Evolutionary conservation across 2,888 invertebrate species (phyloP).

Genomic region (Desoria tigrina): DNA sequence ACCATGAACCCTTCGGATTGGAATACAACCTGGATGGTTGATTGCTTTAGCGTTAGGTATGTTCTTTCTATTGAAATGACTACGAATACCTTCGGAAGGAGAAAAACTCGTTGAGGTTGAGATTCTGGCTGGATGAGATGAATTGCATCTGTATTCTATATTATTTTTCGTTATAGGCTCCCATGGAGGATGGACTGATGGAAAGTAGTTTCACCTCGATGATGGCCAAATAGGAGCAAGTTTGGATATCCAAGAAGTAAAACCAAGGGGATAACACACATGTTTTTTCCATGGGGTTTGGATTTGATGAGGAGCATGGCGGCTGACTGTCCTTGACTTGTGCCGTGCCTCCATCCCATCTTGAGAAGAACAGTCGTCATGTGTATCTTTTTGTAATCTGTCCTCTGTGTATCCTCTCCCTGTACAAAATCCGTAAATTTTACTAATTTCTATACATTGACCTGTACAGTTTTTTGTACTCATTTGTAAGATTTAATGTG

Average conservation of each 20-base stretch:
- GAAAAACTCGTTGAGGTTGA: not conserved
- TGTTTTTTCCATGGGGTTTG: constrained; percentile 8
- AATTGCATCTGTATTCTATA: not conserved
- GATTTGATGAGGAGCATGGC: constrained; percentile 40
- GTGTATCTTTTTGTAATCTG: constrained; percentile 8
- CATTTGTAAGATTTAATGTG: not conserved
- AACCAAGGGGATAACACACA: constrained; percentile 7
- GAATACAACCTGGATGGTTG: constrained; percentile 3
- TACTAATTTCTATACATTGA: constrained; percentile 10
- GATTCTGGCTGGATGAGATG: not conserved
- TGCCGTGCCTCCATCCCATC: constrained; percentile 45
- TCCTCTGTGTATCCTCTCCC: constrained; percentile 10
- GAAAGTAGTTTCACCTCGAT: too few species aligned
- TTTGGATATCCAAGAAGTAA: not conserved
- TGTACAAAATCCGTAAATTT: constrained; percentile 10
- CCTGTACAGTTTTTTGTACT: constrained; percentile 12
- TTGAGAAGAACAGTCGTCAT: constrained; percentile 23
- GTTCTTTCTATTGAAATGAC: not conserved
- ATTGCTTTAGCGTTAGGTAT: not conserved
- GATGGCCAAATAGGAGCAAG: too few species aligned
- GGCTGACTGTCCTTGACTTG: constrained; percentile 51
- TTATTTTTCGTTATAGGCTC: too few species aligned
- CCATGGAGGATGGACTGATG: too few species aligned
- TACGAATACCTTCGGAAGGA: constrained; percentile 1
- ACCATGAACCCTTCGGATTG: constrained; percentile 7